Percentiles rank a stretch among this genome's conserved stretches.
These are phyloP conservation scores for Lytechinus pictus DNA, from an alignment of 35 echinoderm and acorn worm species.

Conservation along the genomic window DNA sequence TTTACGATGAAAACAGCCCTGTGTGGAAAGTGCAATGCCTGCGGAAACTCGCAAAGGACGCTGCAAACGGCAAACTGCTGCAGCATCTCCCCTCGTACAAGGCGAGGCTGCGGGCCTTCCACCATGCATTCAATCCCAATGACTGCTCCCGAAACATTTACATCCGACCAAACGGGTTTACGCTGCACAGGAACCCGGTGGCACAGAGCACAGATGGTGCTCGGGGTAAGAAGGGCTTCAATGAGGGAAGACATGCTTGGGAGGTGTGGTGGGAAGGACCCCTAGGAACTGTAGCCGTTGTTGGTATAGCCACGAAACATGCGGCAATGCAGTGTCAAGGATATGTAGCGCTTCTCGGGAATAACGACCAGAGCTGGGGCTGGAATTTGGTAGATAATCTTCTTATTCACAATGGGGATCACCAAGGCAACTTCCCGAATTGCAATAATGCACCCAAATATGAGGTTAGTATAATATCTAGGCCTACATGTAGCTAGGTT, in stretches of 20 bases:
- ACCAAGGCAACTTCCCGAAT: conserved; percentile 96
- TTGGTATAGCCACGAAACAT: conserved; percentile 92
- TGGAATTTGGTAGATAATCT: conserved; percentile 99
- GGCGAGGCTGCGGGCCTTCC: conserved; percentile 83
- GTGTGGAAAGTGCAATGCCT: conserved; percentile 95
- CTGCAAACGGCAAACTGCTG: conserved; percentile 85
- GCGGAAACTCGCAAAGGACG: conserved; percentile 81
- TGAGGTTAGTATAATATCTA: conserved; percentile 74
- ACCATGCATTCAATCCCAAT: conserved; percentile 91
- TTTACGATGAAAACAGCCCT: conserved; percentile 92
- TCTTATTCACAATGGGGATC: conserved; percentile 92
- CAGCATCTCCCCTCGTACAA: conserved; percentile 94
- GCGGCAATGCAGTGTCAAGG: conserved; percentile 96
- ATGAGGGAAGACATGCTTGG: conserved; percentile 89
- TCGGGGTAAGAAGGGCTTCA: conserved; percentile 85
- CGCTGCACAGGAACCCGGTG: conserved; percentile 92
- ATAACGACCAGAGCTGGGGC: conserved; percentile 97
- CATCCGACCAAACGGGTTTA: conserved; percentile 94
- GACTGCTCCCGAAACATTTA: conserved; percentile 96
- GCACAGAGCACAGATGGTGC: conserved; percentile 99
- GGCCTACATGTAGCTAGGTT: no score
- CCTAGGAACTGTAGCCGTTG: conserved; percentile 94
- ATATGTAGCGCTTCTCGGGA: conserved; percentile 92
- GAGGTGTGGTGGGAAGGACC: conserved; percentile 99
- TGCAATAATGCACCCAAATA: conserved; percentile 99